phyloP scores from a whole-genome alignment of 2,797 vertebrate genomes.

The Pristis pectinata region DNA sequence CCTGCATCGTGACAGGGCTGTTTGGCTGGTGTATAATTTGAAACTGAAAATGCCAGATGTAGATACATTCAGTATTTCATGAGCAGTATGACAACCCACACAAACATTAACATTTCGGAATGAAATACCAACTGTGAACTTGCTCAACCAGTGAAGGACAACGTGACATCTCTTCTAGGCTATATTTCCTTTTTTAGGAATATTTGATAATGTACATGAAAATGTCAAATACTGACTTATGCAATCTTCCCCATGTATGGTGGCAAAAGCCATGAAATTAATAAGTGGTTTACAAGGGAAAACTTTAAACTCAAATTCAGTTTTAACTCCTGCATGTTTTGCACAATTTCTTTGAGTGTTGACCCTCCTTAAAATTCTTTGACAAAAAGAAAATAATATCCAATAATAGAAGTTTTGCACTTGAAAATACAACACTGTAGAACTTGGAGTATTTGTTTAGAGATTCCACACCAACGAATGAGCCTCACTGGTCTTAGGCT shows the following conservation, averaged over 20 bases:
- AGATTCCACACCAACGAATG: not conserved
- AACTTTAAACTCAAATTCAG: not conserved
- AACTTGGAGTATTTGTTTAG: not conserved
- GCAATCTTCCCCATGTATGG: not conserved
- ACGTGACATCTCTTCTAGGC: not conserved
- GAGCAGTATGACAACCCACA: not conserved
- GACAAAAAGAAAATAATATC: not conserved
- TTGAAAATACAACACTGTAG: not conserved
- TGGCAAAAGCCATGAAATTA: not conserved
- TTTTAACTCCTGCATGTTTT: not conserved
- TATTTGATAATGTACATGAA: not conserved
- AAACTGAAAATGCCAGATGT: slow-evolving; percentile 11
- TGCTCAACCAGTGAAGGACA: not conserved
- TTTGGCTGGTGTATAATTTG: not conserved
- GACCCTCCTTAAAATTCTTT: not conserved
- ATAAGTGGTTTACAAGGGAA: not conserved
- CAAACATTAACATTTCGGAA: slow-evolving; percentile 31
- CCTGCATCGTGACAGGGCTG: not conserved
- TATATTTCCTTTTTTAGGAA: not conserved
- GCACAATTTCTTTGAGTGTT: not conserved
- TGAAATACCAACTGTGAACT: slow-evolving; percentile 13
- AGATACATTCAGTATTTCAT: not conserved
- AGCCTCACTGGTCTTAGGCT: not conserved
- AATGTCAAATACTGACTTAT: not conserved
- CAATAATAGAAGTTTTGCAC: not conserved